Percentiles rank a stretch among this genome's conserved stretches.
phyloP scores from a whole-genome alignment of 2,113 vertebrate genomes.

The Hippocampus abdominalis region DNA sequence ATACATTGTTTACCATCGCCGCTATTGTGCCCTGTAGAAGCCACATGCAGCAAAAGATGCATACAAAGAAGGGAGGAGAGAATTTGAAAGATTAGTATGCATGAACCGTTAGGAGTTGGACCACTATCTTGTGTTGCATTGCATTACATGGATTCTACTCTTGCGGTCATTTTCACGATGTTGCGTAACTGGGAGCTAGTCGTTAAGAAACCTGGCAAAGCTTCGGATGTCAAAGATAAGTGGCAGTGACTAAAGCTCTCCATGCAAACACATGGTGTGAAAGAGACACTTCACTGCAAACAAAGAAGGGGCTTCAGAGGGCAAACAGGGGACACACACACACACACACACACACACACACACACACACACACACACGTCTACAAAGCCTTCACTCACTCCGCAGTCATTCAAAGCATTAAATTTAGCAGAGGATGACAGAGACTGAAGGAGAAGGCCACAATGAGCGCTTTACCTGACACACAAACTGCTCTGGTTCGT shows the following conservation, averaged over 20 bases:
- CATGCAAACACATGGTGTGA: constrained; percentile 59
- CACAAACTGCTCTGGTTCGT: constrained; percentile 84
- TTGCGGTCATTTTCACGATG: constrained; percentile 7
- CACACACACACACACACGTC: constrained; percentile 7
- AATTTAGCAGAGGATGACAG: constrained; percentile 9
- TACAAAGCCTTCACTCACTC: constrained; percentile 45
- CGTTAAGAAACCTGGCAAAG: constrained; percentile 13
- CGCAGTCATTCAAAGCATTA: constrained; percentile 42
- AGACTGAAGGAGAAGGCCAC: neutral
- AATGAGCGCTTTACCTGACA: constrained; percentile 81
- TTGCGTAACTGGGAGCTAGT: constrained; percentile 23
- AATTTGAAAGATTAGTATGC: constrained; percentile 41
- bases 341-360: too few species aligned
- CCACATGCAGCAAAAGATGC: constrained; percentile 47
- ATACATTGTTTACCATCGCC: constrained; percentile 67
- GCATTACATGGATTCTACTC: neutral
- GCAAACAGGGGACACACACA: constrained; percentile 8
- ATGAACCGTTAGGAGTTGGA: neutral
- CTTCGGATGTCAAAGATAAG: constrained; percentile 25
- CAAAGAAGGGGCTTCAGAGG: constrained; percentile 61
- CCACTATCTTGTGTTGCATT: neutral
- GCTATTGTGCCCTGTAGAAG: constrained; percentile 65
- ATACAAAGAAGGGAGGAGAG: constrained; percentile 29
- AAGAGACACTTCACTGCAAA: constrained; percentile 57
- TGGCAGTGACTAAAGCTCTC: constrained; percentile 62